Conservation (phyloP, 2,113 vertebrate genomes). For the Cyprichromis sp. region DNA sequence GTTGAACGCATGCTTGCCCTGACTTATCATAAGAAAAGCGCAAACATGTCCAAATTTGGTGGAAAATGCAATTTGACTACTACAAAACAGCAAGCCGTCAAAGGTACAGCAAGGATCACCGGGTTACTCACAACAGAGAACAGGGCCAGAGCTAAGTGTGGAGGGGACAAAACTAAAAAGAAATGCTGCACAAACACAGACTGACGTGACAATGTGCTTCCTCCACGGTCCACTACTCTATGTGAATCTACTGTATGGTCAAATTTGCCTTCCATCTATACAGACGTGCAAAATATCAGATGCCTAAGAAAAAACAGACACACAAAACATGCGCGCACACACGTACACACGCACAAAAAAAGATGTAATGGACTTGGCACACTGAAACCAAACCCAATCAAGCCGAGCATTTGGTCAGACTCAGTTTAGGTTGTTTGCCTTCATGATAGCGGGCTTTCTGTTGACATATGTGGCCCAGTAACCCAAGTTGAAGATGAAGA, state of each 20-base stretch:
- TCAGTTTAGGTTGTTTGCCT: conserved; percentile 88
- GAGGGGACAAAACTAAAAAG: neutral
- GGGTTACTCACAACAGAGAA: conserved; percentile 17
- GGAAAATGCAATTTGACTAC: conserved; percentile 25
- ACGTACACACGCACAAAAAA: neutral
- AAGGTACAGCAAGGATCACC: conserved; percentile 28
- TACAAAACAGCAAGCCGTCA: conserved; percentile 41
- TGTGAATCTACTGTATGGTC: conserved; percentile 26
- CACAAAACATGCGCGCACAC: neutral
- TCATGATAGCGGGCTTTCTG: conserved; percentile 89
- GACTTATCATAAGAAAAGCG: conserved; percentile 36
- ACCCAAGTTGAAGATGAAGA: conserved; percentile 97
- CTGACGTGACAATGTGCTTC: conserved; percentile 23
- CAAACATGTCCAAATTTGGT: conserved; percentile 49
- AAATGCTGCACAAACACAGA: conserved; percentile 32
- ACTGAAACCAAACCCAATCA: conserved; percentile 10
- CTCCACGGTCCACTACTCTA: neutral
- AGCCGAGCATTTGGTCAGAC: conserved; percentile 22
- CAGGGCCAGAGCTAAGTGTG: conserved; percentile 43
- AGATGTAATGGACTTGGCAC: conserved; percentile 52
- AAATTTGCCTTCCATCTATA: conserved; percentile 54
- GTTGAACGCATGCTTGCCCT: conserved; percentile 35
- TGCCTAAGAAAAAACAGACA: conserved; percentile 28
- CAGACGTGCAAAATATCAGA: conserved; percentile 58
- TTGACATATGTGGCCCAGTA: conserved; percentile 99